Base-by-base conservation (phyloP, 2,888 invertebrate genomes). In the Gari tellinella region DNA sequence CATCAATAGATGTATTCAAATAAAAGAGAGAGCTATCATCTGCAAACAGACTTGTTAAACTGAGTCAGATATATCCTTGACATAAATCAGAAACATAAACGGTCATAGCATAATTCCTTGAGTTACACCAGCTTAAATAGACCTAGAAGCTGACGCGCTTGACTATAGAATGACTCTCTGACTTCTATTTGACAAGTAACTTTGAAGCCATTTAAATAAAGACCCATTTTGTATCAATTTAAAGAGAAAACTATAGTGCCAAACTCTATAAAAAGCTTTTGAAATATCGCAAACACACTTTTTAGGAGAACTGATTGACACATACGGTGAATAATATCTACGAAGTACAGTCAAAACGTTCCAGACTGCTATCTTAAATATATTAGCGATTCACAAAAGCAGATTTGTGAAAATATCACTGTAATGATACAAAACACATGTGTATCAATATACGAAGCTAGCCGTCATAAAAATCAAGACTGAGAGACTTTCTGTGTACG, bases 1-100 rank as follows among this genome's bases (percentile, higher is more conserved):
- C 43, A 43, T n/a, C 43, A 17, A 43, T 43, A 17, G 43, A 43
- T 43, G 43, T 17, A 17, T 4, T 14, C 19, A 14, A 4, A 19
- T 8, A n/a, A n/a, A n/a, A n/a, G n/a, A n/a, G n/a, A n/a, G n/a
- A n/a, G n/a, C n/a, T n/a, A 43, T 43, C 19, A 43, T 43, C 43
- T 43, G 43, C 43, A 43, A 43, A 43, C 12, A 43, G 19, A 8
- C 43, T 43, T 8, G 43, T 43, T 43, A 43, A 43, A 43, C 43
- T 43, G 31, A 31, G 31, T 31, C 31, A 31, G 31, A 31, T 31
- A 31, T 31, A 31, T 31, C 31, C 4, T 31, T 31, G 31, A 31
- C 31, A 31, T 31, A 31, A 31, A 31, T 31, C 5, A 31, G 31
- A 31, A 31, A 31, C 31, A 31, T 7, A 7, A 31, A 31, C 10